phyloP scores from a whole-genome alignment of 2,797 vertebrate genomes.

The Sebastes aleutianus region DNA sequence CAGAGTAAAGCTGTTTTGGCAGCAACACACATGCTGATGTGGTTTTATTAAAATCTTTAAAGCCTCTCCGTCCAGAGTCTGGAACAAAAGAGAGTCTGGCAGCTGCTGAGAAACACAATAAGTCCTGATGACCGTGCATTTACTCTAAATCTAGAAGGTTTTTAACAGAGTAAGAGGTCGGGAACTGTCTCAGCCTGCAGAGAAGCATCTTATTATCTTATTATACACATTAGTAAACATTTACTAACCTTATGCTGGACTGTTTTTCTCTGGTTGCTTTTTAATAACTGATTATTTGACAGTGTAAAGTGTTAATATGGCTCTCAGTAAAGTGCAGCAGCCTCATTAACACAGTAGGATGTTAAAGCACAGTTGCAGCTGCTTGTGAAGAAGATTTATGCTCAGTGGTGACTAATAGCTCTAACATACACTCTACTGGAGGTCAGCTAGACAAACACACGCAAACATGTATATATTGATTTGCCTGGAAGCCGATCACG shows the following conservation, averaged over 20 bases:
- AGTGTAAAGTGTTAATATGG: background rate
- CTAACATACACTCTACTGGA: background rate
- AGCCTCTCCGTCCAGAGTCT: background rate
- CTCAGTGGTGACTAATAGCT: background rate
- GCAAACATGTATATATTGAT: too few relatives aligned
- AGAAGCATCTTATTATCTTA: background rate
- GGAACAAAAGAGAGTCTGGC: background rate
- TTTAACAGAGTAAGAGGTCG: background rate
- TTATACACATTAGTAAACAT: background rate
- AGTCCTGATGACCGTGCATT: background rate
- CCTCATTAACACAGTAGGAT: background rate
- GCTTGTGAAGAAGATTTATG: background rate
- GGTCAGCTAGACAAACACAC: background rate
- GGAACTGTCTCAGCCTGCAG: background rate
- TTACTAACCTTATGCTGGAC: too few relatives aligned
- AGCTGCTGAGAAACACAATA: too few relatives aligned
- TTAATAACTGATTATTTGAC: background rate
- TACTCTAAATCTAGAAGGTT: background rate
- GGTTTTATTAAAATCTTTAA: constrained; percentile 1
- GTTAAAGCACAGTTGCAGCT: too few relatives aligned
- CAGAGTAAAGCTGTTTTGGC: background rate
- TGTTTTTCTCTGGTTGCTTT: background rate
- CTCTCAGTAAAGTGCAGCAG: background rate
- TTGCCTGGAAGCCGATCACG: too few relatives aligned
- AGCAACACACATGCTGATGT: background rate